Percentiles rank a stretch among this genome's conserved stretches.
Evolutionary conservation across 2,113 vertebrate genomes (phyloP).

Genomic region (Spea bombifrons): DNA sequence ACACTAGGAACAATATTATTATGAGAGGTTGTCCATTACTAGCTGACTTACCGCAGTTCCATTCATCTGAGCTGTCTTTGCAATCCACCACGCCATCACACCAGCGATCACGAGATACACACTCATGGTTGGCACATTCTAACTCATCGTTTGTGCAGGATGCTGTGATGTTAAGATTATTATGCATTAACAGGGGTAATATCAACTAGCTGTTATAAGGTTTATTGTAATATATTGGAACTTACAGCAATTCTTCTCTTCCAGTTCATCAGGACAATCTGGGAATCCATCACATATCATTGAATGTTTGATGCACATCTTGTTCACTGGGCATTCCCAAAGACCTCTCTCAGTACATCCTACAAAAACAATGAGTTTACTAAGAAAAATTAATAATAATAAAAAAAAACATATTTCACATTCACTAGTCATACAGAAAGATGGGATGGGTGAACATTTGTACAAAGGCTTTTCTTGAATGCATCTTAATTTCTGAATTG

Average conservation of each 20-base stretch:
- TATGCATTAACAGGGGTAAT: neutral
- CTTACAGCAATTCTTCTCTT: conserved; percentile 95
- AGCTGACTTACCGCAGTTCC: conserved; percentile 82
- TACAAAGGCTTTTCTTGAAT: too few species aligned
- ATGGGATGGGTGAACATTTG: too few species aligned
- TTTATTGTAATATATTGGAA: conserved; percentile 3
- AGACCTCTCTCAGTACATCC: conserved; percentile 87
- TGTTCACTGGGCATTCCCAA: conserved; percentile 87
- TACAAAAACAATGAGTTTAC: conserved; percentile 61
- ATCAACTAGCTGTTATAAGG: neutral
- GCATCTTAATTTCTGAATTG: too few species aligned
- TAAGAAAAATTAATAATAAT: too few species aligned
- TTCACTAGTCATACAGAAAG: too few species aligned
- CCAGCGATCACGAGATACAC: conserved; percentile 81
- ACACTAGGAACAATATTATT: too few species aligned
- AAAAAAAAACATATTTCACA: too few species aligned
- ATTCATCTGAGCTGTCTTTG: conserved; percentile 89
- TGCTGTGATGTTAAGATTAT: conserved; percentile 61
- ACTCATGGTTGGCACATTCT: conserved; percentile 84
- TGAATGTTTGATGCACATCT: conserved; percentile 76
- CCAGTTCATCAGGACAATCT: conserved; percentile 84
- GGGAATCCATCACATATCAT: conserved; percentile 95
- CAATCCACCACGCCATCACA: conserved; percentile 86
- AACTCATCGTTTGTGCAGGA: conserved; percentile 79
- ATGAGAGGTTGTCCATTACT: too few species aligned